Evolutionary conservation across 2,113 vertebrate genomes (phyloP), one percentile per base, ranked within the genome.

Genomic region (Xiphophorus couchianus): DNA sequence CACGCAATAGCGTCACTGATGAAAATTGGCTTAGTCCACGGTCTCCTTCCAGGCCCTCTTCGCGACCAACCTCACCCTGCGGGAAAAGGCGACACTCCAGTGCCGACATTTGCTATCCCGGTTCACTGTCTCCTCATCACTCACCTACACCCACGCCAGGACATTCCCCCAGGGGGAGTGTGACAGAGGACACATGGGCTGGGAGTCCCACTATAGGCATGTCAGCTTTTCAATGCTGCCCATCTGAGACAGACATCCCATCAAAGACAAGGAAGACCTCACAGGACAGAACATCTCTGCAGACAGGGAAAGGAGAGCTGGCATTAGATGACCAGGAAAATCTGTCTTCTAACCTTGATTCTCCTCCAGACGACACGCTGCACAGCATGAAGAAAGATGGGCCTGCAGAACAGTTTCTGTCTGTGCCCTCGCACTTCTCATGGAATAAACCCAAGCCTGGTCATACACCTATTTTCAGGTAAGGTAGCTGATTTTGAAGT

Each of bases 401-500:
- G 74, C 91, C 95, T 0, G 96, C 95, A 90, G 97, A 99, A 84
- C 97, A 99, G 88, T 99, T 97, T 90, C 97, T 99, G 80, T 97
- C 97, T 63, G 98, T 99, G 90, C 98, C 98, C 86, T 98, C 98
- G 31, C 97, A 96, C 89, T 98, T 99, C 93, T 96, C 96, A 44
- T 99, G 98, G 98, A 99, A 95, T 96, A 99, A 99, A 94, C 97
- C 97, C 90, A 99, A 99, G 90, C 97, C 97, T 81, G 97, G 98
- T 80, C 98, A 99, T 71, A 97, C 97, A 54, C 98, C 98, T 66
- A 96, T 99, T 91, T 99, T 99, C 95, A 97, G 98, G 98, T 99
- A 94, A 93, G 61, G 66, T 2, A 66, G 25, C 39, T 68, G 14
- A 51, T 60, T 27, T 76, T 60, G 44, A 63, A 69, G 3, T 2